Evolutionary conservation across 2,113 vertebrate genomes (phyloP), one percentile per base, ranked within the genome.

Genomic region (Pelecanus crispus): DNA sequence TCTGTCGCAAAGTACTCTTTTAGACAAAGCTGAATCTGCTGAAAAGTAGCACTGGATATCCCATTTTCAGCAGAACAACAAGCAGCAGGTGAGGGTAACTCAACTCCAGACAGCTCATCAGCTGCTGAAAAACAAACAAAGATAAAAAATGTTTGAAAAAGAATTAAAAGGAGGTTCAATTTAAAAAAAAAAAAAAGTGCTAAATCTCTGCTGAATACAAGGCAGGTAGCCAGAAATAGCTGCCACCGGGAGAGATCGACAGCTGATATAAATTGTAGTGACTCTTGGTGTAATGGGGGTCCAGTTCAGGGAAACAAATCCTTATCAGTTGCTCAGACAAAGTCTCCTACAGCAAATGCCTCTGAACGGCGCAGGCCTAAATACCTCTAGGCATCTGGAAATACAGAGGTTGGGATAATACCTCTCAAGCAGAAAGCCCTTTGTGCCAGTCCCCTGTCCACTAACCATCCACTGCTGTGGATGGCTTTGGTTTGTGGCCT

Each of bases 231-330:
- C 92, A 95, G 74, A 94, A 97, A 97, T 90, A 97, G 78, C 91
- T 94, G 81, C 86, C 62, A 86, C 71, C 66, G 49, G 56, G 83
- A 83, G 87, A 86, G 78, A 90, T 80, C 18, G 5, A 71, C 93
- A 95, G 81, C 78, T 85, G 95, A 88, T 94, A 95, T 88, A 92
- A 95, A 97, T 74, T 94, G 78, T 61, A 36, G 87, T 96, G 96
- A 95, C 62, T 95, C 89, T 95, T 17, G 42, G 87, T 70, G 74
- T 71, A 53, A 94, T 44, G 49, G 84, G 81, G 84, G 94, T 86
- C 85, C 75, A 86, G 92, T 73, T 88, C 38, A 68, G 53, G 49
- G 61, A 52, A 95, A 93, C 56, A 92, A 87, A 95, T 86, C 63
- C 50, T 78, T 52, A 70, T 29, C 87, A 55, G 78, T 24, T 55